These are phyloP conservation scores for Bos javanicus DNA, from an alignment of 2,113 vertebrate species.

Conservation along the genomic window DNA sequence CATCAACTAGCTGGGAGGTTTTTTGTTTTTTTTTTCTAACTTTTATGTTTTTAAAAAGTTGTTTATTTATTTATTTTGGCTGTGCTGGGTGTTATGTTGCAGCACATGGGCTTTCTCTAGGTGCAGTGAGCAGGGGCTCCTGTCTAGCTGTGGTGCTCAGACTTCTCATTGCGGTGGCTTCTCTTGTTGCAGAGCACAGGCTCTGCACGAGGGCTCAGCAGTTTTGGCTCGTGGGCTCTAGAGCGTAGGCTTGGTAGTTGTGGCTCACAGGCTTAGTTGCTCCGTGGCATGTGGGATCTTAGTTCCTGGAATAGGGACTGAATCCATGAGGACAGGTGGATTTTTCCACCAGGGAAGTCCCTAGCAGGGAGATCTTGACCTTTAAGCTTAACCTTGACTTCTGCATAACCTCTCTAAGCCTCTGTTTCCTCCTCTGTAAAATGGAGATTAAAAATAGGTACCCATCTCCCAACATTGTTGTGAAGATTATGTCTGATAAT, in stretches of 20 bases:
- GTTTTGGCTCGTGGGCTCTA: not conserved
- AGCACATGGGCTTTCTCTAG: not conserved
- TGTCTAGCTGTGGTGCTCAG: not conserved
- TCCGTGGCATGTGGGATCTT: not conserved
- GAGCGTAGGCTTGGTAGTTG: not conserved
- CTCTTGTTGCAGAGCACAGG: not conserved
- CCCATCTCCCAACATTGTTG: not conserved
- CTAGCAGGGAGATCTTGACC: not conserved
- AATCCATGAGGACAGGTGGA: not conserved
- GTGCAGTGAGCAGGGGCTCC: not conserved
- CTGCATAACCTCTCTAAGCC: not conserved
- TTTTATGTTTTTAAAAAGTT: not conserved
- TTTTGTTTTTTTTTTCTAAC: not conserved
- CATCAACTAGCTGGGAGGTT: not conserved
- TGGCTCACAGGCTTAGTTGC: not conserved
- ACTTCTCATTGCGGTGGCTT: not conserved
- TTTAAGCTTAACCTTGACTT: constrained; percentile 25
- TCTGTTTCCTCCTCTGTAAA: constrained; percentile 32
- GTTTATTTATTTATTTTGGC: not conserved
- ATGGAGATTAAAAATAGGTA: constrained; percentile 51
- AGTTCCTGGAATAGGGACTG: not conserved
- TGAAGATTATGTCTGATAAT: constrained; percentile 29
- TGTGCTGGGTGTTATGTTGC: not conserved
- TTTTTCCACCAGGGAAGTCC: not conserved
- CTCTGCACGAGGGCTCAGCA: not conserved